These are phyloP conservation scores for Agrochola macilenta DNA, from an alignment of 2,888 invertebrate species.

Conservation along the genomic window DNA sequence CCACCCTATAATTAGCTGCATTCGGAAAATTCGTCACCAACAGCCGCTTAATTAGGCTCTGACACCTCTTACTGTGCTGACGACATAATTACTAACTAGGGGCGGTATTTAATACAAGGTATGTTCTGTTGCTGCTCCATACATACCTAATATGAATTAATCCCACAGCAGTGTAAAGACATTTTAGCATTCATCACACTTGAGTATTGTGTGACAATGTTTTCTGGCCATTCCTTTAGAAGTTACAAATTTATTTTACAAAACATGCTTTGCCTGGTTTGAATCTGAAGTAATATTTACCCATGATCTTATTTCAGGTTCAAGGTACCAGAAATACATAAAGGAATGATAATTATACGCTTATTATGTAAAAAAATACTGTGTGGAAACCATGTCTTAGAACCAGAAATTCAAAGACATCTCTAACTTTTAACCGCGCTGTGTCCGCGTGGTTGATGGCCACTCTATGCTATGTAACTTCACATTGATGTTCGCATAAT, in stretches of 20 bases:
- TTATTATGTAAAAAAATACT: too few species aligned
- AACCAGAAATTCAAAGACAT: too few species aligned
- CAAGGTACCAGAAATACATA: too few species aligned
- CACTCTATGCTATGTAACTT: background rate
- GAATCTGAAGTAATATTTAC: too few species aligned
- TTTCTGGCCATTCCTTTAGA: too few species aligned
- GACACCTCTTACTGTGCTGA: constrained; percentile 47
- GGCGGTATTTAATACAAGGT: constrained; percentile 4
- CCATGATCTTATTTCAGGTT: too few species aligned
- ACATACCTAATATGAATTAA: constrained; percentile 1
- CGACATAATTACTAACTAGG: constrained; percentile 45
- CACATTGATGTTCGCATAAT: background rate
- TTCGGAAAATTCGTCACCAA: constrained; percentile 25
- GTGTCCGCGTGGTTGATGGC: too few species aligned
- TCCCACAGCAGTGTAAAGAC: background rate
- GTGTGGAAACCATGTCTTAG: too few species aligned
- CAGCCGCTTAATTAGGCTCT: constrained; percentile 9
- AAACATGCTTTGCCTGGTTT: too few species aligned
- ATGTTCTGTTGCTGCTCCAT: constrained; percentile 19
- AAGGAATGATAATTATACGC: too few species aligned
- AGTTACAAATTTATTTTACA: too few species aligned
- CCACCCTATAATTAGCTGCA: constrained; percentile 42
- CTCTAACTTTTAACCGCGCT: too few species aligned
- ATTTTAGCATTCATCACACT: background rate
- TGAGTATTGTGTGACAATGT: background rate